phyloP scores from a whole-genome alignment of 1,140 invertebrate genomes.

The Goniozus legneri region DNA sequence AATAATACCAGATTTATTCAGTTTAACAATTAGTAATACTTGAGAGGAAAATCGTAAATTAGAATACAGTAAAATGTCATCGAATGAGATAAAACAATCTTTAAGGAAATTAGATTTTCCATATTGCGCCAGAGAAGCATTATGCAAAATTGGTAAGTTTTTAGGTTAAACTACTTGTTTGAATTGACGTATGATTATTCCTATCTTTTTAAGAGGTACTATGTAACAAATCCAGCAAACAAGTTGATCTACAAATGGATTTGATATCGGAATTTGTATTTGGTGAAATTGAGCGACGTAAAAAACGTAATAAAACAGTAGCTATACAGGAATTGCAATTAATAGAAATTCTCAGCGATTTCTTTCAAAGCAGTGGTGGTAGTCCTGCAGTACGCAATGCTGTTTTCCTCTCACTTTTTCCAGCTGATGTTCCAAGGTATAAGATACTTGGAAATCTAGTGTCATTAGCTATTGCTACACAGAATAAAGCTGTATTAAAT shows the following conservation, averaged over 20 bases:
- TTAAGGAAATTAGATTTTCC: constrained; percentile 64
- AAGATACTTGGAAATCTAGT: constrained; percentile 74
- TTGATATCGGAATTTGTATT: constrained; percentile 81
- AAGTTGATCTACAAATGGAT: constrained; percentile 66
- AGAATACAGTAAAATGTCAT: no score
- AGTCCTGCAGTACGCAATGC: constrained; percentile 75
- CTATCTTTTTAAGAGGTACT: constrained; percentile 46
- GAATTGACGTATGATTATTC: constrained; percentile 1
- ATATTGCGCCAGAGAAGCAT: constrained; percentile 62
- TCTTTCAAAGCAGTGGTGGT: constrained; percentile 62
- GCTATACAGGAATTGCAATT: constrained; percentile 73
- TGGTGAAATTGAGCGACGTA: constrained; percentile 68
- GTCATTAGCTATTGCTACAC: constrained; percentile 72
- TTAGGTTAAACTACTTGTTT: constrained; percentile 21
- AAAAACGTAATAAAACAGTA: constrained; percentile 54
- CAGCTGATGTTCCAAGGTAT: constrained; percentile 63
- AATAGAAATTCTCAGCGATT: constrained; percentile 71
- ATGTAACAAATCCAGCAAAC: constrained; percentile 54
- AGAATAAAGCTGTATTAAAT: constrained; percentile 67
- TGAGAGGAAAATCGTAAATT: no score
- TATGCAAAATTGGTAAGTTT: constrained; percentile 60
- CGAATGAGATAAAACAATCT: constrained; percentile 47
- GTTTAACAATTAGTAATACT: no score
- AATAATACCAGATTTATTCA: no score
- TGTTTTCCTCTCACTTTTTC: constrained; percentile 75